Evolutionary conservation across 2,113 vertebrate species (phyloP).

Genomic region (Scomber colias): DNA sequence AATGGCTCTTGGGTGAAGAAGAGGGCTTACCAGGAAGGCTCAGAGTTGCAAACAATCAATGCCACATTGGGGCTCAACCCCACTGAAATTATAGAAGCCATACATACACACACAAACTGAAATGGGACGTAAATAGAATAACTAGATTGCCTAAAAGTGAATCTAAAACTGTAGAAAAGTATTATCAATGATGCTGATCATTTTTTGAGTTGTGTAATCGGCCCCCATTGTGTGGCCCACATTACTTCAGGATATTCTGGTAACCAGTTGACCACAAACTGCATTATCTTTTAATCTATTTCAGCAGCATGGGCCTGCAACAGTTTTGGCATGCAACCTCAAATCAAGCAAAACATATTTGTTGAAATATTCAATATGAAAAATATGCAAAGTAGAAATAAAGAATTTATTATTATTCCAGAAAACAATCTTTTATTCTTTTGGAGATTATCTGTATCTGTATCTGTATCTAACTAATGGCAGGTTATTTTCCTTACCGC

Average conservation of each 20-base stretch:
- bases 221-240: conserved; percentile 56
- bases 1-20: conserved; percentile 44
- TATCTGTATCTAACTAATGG: background rate
- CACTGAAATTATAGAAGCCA: conserved; percentile 37
- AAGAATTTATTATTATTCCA: background rate
- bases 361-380: background rate
- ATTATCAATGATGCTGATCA: conserved; percentile 45
- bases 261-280: conserved; percentile 45
- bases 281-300: conserved; percentile 38
- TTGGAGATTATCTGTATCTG: background rate
- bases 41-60: conserved; percentile 70
- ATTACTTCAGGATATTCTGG: conserved; percentile 37
- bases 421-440: background rate
- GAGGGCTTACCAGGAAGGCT: conserved; percentile 45
- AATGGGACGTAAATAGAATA: conserved; percentile 18
- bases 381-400: background rate
- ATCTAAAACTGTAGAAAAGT: conserved; percentile 5
- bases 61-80: conserved; percentile 65
- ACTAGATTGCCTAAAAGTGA: background rate
- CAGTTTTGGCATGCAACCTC: conserved; percentile 16
- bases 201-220: conserved; percentile 35
- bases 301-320: conserved; percentile 13
- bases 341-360: conserved; percentile 5
- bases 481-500: too few species aligned
- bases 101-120: background rate